Conservation (phyloP, 2,888 invertebrate species). For the Pyrochroa serraticornis region DNA sequence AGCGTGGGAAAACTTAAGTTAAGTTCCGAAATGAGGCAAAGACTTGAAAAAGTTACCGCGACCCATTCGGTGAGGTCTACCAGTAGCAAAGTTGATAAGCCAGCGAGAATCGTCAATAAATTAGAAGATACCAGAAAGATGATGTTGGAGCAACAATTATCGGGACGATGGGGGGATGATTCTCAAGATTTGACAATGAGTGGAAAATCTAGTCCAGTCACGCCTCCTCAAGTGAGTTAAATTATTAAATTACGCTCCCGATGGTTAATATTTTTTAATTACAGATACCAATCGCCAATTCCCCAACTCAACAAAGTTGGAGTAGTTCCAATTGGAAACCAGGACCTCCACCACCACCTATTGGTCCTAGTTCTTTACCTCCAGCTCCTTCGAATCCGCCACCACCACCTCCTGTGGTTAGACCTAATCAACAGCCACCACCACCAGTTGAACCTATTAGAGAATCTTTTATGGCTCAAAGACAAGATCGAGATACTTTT, state of each 20-base stretch:
- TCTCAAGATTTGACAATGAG: slow-evolving; percentile 56
- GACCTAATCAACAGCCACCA: slow-evolving; percentile 69
- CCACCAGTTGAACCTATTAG: slow-evolving; percentile 68
- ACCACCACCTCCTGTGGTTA: slow-evolving; percentile 63
- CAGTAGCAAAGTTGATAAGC: slow-evolving; percentile 72
- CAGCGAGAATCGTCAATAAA: slow-evolving; percentile 75
- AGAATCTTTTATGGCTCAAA: slow-evolving; percentile 68
- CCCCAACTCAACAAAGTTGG: slow-evolving; percentile 55
- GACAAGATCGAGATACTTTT: slow-evolving; percentile 75
- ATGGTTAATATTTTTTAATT: slow-evolving; percentile 41
- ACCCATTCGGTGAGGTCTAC: slow-evolving; percentile 85
- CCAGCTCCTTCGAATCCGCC: slow-evolving; percentile 67
- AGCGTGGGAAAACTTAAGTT: slow-evolving; percentile 90
- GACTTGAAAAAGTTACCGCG: slow-evolving; percentile 86
- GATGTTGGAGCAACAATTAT: slow-evolving; percentile 84
- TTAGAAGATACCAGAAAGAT: slow-evolving; percentile 84
- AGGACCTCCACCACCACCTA: slow-evolving; percentile 70
- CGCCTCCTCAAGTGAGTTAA: slow-evolving; percentile 45
- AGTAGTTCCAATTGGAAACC: slow-evolving; percentile 58
- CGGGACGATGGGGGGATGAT: slow-evolving; percentile 68
- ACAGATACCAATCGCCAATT: slow-evolving; percentile 36
- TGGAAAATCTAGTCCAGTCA: slow-evolving; percentile 52
- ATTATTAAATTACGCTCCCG: not conserved
- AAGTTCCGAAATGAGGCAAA: slow-evolving; percentile 89
- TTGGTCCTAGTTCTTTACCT: slow-evolving; percentile 61